Evolutionary conservation across 1,140 invertebrate species (phyloP), one percentile per base, ranked within the genome.

Genomic region (Dreissena polymorpha): DNA sequence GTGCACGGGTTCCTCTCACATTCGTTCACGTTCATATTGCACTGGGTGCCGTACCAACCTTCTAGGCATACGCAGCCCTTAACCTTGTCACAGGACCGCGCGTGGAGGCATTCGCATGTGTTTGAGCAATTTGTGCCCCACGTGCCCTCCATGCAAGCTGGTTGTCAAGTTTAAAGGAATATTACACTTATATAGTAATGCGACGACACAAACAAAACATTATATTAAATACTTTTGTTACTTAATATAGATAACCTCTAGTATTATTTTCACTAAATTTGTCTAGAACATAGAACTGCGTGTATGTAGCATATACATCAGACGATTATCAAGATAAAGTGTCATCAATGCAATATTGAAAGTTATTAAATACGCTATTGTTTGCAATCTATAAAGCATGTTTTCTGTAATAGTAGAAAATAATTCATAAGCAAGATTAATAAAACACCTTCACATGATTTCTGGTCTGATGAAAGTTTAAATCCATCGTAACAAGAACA

Each of bases 401-500:
- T 39, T 39, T 39, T 39, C 39, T 8, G 8, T 5, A 39, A 39
- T 39, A 39, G 8, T 39, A 5, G 39, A 39, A 39, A 39, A 39
- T 39, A 8, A 39, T 39, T 39, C 8, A 39, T 39, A 39, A 39
- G 39, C 39, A 39, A 39, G 39, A 39, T 39, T 39, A 39, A 39
- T 39, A 49, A 6, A 27, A 50, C 71, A 83, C 81, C 67, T 77
- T 23, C 29, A 71, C 81, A 83, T 13, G 81, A 23, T 3, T 49
- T 67, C n/a, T 75, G 53, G 49, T 83, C 81, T 12, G 0, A 10
- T 5, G 10, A 51, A 13, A 83, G 53, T 57, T 25, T 69, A 23
- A 39, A 83, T 21, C 81, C 81, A 25, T 16, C 18, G 68, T 70
- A 70, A 71, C 81, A 83, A n/a, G 53, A 49, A 23, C 81, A 83